These are phyloP conservation scores for Threskiornis aethiopicus DNA, from an alignment of 2,797 vertebrate genomes.

Conservation along the genomic window DNA sequence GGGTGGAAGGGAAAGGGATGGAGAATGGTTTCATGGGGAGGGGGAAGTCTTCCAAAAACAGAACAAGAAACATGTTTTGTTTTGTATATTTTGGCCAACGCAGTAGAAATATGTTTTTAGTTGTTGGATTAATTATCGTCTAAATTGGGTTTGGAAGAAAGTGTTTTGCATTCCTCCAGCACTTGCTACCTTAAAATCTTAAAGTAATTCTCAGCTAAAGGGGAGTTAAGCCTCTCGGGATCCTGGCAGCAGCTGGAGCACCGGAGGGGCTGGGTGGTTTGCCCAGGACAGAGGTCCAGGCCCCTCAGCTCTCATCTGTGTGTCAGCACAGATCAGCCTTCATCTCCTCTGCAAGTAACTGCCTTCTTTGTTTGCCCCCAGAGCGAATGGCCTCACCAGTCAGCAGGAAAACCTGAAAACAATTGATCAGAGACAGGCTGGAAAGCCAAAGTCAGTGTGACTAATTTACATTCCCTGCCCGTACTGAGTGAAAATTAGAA, in stretches of 20 bases:
- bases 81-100: background rate
- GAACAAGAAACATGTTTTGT: background rate
- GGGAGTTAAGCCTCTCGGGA: background rate
- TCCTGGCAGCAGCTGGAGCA: conserved; percentile 3
- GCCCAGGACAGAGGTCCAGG: background rate
- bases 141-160: background rate
- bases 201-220: background rate
- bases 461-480: conserved; percentile 53
- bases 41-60: background rate
- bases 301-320: background rate
- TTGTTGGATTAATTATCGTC: background rate
- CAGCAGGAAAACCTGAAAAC: conserved; percentile 51
- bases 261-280: background rate
- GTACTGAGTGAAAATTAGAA: background rate
- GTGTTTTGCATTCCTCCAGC: background rate
- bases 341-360: conserved; percentile 42
- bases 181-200: background rate
- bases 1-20: background rate
- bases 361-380: conserved; percentile 28
- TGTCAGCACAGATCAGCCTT: conserved; percentile 45
- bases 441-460: conserved; percentile 39
- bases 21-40: background rate
- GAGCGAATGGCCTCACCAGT: background rate
- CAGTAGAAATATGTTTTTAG: background rate
- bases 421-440: conserved; percentile 39